Evolutionary conservation across 2,113 vertebrate species (phyloP), one percentile per base, ranked within the genome.

Genomic region (Bettongia penicillata): DNA sequence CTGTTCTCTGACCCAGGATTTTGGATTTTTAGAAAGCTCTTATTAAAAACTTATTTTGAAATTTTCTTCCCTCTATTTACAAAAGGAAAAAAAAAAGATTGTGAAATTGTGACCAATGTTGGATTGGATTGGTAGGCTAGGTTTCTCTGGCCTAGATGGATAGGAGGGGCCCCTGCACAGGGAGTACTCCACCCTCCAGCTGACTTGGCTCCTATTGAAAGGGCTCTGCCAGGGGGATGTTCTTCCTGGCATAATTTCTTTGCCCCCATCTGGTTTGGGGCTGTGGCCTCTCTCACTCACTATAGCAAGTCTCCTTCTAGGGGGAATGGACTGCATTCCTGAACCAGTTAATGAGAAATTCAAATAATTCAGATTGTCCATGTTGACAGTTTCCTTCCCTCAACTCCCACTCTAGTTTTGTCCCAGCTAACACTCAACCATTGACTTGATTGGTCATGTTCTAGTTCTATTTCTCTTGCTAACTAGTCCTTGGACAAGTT

Each of bases 241-340:
- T 93, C 89, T 93, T 96, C n/a, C 84, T 95, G 93, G 94, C 93
- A 52, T 57, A 89, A 23, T 24, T 91, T 11, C 92, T 93, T 77
- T n/a, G 25, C 96, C 93, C 37, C 92, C 97, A 97, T 98, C 96
- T 97, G 96, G 92, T 95, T 94, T 55, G 53, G 93, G 96, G 93
- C 93, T 96, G 57, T 96, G 96, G 89, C 26, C 94, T 57, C 68
- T 84, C 2, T 84, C 53, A 95, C 47, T 94, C 93, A 28, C 93
- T 90, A 3, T 47, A 91, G 91, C 92, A 93, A 51, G 93, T 94
- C 92, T 93, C 90, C 53, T 95, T 96, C 97, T 92, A 89, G 31
- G 90, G 48, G 51, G 53, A 94, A 53, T 91, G n/a, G 95, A 31
- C 48, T 92, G 92, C 91, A 94, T 98, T 96, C 93, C 26, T 95